Evolutionary conservation across 2,888 invertebrate species (phyloP).

Genomic region (Meloe dianella): DNA sequence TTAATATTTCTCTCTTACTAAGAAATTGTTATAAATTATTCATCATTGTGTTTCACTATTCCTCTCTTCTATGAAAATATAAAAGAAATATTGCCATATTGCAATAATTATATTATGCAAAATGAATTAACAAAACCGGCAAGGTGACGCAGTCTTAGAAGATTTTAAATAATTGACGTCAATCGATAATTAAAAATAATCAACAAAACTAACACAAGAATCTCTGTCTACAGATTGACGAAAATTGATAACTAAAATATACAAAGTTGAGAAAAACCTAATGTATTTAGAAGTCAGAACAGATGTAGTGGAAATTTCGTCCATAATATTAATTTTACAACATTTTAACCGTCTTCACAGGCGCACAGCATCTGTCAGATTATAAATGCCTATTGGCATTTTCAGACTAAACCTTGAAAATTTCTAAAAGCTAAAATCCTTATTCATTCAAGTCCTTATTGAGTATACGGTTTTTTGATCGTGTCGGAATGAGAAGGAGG

Average conservation of each 20-base stretch:
- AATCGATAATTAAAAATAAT: not conserved
- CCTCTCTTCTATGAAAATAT: too few relatives aligned
- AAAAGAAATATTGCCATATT: not conserved
- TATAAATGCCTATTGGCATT: not conserved
- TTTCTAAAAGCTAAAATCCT: not conserved
- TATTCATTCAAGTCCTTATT: conserved; percentile 2
- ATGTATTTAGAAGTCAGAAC: not conserved
- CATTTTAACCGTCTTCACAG: not conserved
- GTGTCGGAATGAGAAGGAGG: not conserved
- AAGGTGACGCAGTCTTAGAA: not conserved
- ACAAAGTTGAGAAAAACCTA: not conserved
- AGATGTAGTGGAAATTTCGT: not conserved
- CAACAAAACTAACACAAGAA: not conserved
- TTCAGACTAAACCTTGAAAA: not conserved
- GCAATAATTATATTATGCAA: not conserved
- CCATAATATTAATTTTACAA: not conserved
- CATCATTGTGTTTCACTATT: not conserved
- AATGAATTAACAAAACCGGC: not conserved
- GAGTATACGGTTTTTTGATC: not conserved
- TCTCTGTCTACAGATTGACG: not conserved
- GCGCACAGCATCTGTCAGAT: not conserved
- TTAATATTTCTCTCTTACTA: not conserved
- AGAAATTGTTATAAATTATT: not conserved
- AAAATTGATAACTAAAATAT: not conserved
- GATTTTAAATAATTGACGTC: not conserved